These are phyloP conservation scores for Atrina japonica DNA, from an alignment of 2,888 invertebrate species.

Conservation along the genomic window DNA sequence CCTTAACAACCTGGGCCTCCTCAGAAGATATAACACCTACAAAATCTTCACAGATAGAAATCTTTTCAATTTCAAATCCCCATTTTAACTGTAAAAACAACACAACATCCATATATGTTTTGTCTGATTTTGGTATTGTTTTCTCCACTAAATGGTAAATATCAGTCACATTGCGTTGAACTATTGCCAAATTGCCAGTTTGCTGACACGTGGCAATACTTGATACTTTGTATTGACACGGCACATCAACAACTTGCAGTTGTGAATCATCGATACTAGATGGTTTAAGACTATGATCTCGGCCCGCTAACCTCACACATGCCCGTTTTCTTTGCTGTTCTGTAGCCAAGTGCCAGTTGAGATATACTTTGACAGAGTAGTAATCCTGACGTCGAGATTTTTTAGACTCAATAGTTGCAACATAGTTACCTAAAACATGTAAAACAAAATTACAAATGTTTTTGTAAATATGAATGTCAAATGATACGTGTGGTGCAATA, in stretches of 20 bases:
- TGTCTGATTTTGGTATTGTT: slow-evolving; percentile 61
- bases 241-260: slow-evolving; percentile 88
- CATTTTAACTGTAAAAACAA: slow-evolving; percentile 85
- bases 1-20: slow-evolving; percentile 85
- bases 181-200: slow-evolving; percentile 80
- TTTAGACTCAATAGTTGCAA: slow-evolving; percentile 85
- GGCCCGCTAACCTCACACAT: slow-evolving; percentile 78
- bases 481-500: too few relatives aligned
- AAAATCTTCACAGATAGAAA: slow-evolving; percentile 87
- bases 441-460: neutral
- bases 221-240: slow-evolving; percentile 84
- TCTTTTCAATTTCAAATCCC: slow-evolving; percentile 83
- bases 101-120: slow-evolving; percentile 67
- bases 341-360: slow-evolving; percentile 86
- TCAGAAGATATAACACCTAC: slow-evolving; percentile 85
- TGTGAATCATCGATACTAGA: slow-evolving; percentile 28
- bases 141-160: slow-evolving; percentile 82
- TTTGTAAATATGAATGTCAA: neutral
- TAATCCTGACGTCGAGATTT: slow-evolving; percentile 81
- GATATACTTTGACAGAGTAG: slow-evolving; percentile 85
- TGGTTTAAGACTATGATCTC: slow-evolving; percentile 52
- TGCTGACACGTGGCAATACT: slow-evolving; percentile 72
- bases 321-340: slow-evolving; percentile 80
- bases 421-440: slow-evolving; percentile 84
- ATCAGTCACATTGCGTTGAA: slow-evolving; percentile 81